Conservation (phyloP, 2,888 invertebrate species). For the Phengaris alcon region DNA sequence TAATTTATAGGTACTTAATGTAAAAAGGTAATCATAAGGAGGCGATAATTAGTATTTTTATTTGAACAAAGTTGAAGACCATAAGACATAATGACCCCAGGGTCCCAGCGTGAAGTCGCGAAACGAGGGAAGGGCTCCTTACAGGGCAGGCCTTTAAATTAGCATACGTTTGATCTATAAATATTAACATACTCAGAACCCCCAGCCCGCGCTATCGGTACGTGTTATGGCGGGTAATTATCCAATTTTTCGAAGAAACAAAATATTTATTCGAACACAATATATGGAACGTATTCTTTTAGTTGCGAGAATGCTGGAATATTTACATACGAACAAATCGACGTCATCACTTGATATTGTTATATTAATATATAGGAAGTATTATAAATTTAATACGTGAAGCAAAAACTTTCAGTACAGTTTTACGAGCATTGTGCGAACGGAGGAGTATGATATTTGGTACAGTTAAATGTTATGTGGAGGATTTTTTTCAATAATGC, state of each 20-base stretch:
- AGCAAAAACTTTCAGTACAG: too few relatives aligned
- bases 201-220: background rate
- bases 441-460: too few relatives aligned
- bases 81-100: background rate
- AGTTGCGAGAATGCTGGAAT: background rate
- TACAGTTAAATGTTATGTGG: too few relatives aligned
- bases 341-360: background rate
- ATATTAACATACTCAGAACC: constrained; percentile 26
- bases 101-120: background rate
- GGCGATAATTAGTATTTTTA: too few relatives aligned
- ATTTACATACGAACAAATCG: background rate
- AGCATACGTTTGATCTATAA: constrained; percentile 26
- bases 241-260: constrained; percentile 1
- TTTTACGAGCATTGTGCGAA: too few relatives aligned
- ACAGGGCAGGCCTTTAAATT: constrained; percentile 10
- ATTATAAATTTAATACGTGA: too few relatives aligned
- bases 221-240: constrained; percentile 9
- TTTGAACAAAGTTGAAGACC: too few relatives aligned
- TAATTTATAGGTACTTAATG: too few relatives aligned
- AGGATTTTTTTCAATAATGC: too few relatives aligned
- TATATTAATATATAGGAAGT: background rate
- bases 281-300: background rate
- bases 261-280: background rate
- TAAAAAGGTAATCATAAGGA: too few relatives aligned
- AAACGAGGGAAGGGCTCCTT: constrained; percentile 6